These are phyloP conservation scores for Rosalia funebris DNA, from an alignment of 2,888 invertebrate genomes.

Conservation along the genomic window DNA sequence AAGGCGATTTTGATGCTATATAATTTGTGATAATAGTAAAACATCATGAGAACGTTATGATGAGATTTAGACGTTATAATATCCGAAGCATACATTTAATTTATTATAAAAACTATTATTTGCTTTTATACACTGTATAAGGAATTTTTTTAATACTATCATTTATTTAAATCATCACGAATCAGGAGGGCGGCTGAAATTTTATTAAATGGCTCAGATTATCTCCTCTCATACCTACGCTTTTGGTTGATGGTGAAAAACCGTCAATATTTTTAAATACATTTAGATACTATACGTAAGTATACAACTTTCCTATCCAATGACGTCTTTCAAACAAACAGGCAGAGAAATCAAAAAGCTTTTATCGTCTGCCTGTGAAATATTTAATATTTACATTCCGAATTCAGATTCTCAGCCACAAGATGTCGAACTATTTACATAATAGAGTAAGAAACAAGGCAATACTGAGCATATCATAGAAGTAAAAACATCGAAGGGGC, in stretches of 20 bases:
- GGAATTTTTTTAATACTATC: no score
- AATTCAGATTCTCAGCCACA: conserved; percentile 32
- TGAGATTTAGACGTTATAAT: no score
- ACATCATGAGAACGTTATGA: no score
- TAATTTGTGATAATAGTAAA: no score
- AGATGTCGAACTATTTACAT: conserved; percentile 36
- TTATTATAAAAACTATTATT: no score
- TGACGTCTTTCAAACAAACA: conserved; percentile 36
- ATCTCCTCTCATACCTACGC: no score
- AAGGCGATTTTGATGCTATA: no score
- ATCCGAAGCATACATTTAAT: no score
- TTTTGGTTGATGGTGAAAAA: not conserved
- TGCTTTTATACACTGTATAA: no score
- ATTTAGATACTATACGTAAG: conserved; percentile 5
- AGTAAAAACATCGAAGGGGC: conserved; percentile 22
- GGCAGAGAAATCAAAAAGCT: conserved; percentile 44
- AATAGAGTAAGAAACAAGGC: conserved; percentile 29
- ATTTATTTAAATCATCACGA: no score
- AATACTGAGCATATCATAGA: conserved; percentile 21
- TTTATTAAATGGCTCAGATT: no score
- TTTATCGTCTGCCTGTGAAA: conserved; percentile 48
- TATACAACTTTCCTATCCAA: conserved; percentile 21
- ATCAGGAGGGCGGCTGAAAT: no score
- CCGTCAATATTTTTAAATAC: conserved; percentile 6
- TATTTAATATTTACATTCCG: conserved; percentile 50